Evolutionary conservation across 2,113 vertebrate species (phyloP), one percentile per base, ranked within the genome.

Genomic region (Bagarius yarrelli): DNA sequence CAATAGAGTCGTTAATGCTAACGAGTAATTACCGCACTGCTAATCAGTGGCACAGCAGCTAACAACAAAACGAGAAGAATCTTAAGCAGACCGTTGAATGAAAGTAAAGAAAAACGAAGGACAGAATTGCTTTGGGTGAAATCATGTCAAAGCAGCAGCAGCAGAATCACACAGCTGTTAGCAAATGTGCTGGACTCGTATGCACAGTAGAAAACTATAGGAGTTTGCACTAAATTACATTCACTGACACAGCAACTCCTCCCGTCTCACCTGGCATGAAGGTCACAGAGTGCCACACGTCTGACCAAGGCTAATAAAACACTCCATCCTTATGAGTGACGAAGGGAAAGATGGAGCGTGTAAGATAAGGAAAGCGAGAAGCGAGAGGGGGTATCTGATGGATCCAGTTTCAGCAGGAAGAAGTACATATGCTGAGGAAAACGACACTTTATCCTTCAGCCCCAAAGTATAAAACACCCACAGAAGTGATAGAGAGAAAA

Each of bases 401-500:
- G 67, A 85, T 84, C 59, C 53, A 23, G 71, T 86, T 70, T 87
- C 86, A 86, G 78, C 81, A 71, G 79, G 69, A 50, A 85, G 79
- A 80, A 52, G 78, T 80, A 84, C 77, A 82, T 66, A 63, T 55
- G 67, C 64, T 71, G 56, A 77, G 64, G 74, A 81, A 71, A 56
- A 74, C 44, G 80, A 80, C 64, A 85, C 50, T 18, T 25, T 71
- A 80, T 77, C 76, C 80, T 80, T 79, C 72, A 71, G 64, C 34
- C 63, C 82, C 44, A 59, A 64, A 59, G 77, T 57, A 88, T 83
- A 83, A 88, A 88, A 87, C 82, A 64, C 64, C 64, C 79, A 47
- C 73, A 56, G 60, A 60, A 11, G 50, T 50, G 32, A 21, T 27
- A 52, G 34, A 61, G 30, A 61, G 64, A n/a, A n/a, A n/a, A n/a